Evolutionary conservation across 2,888 invertebrate species (phyloP).

Genomic region (Calephelis perditalis): DNA sequence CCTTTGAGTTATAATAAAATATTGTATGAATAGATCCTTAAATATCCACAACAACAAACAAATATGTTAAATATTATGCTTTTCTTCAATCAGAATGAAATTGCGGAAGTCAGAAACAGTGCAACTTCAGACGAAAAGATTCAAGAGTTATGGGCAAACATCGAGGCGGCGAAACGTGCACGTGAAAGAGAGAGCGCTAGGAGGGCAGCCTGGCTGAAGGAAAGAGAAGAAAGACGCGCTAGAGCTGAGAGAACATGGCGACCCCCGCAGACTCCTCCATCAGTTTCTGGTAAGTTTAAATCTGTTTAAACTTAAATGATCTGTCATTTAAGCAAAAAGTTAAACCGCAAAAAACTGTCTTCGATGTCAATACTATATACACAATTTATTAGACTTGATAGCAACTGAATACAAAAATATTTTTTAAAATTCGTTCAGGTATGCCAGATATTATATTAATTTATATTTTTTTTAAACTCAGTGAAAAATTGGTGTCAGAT

Average conservation of each 20-base stretch:
- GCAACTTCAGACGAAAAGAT: conserved; percentile 83
- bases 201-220: conserved; percentile 79
- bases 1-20: too few relatives aligned
- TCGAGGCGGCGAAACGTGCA: conserved; percentile 79
- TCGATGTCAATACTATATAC: background rate
- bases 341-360: background rate
- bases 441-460: too few relatives aligned
- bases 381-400: too few relatives aligned
- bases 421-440: too few relatives aligned
- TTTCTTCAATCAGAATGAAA: conserved; percentile 46
- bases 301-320: too few relatives aligned
- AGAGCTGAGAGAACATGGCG: conserved; percentile 4
- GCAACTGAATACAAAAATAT: too few relatives aligned
- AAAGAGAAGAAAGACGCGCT: conserved; percentile 73
- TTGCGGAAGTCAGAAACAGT: conserved; percentile 62
- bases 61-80: background rate
- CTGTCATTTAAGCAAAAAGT: too few relatives aligned
- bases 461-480: too few relatives aligned
- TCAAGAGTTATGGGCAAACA: conserved; percentile 3
- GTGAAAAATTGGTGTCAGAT: too few relatives aligned
- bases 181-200: conserved; percentile 82
- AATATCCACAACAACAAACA: too few relatives aligned
- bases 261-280: conserved; percentile 40
- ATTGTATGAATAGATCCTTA: too few relatives aligned
- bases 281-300: conserved; percentile 32